Percentiles rank a stretch among this genome's conserved stretches.
Conservation (phyloP, 2,113 vertebrate species). For the Notothenia coriiceps region DNA sequence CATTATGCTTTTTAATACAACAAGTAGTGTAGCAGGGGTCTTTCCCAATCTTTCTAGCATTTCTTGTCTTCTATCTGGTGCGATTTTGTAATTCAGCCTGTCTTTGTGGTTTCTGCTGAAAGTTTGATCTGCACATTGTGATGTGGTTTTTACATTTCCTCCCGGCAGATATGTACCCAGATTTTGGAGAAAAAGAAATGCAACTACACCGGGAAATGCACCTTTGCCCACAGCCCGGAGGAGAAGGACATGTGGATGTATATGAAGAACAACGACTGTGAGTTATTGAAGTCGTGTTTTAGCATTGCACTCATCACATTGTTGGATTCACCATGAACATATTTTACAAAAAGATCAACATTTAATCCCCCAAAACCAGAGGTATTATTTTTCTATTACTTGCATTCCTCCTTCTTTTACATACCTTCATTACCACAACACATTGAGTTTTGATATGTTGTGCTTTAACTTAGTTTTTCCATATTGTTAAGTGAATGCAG, state of each 20-base stretch:
- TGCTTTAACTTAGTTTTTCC: too few species aligned
- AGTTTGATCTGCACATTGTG: background rate
- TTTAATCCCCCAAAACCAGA: too few species aligned
- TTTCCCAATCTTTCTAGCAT: background rate
- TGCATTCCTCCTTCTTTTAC: background rate
- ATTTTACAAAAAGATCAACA: background rate
- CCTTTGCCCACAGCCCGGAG: slow-evolving; percentile 94
- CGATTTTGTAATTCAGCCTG: background rate
- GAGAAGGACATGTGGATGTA: slow-evolving; percentile 97
- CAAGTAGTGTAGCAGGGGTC: background rate
- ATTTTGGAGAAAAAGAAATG: slow-evolving; percentile 92
- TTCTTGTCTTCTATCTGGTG: background rate
- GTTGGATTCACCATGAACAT: background rate
- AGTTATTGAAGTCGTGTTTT: slow-evolving; percentile 71
- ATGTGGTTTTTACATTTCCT: background rate
- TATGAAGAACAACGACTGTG: slow-evolving; percentile 97
- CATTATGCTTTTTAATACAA: background rate
- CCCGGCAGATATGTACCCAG: slow-evolving; percentile 90
- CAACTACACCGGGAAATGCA: slow-evolving; percentile 91
- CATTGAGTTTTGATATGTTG: too few species aligned
- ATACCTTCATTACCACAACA: too few species aligned
- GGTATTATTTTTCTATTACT: background rate
- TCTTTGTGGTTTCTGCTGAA: background rate
- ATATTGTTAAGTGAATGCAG: too few species aligned
- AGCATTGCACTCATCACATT: too few species aligned